Conservation (phyloP, 2,113 vertebrate species). For the Thamnaconus septentrionalis region DNA sequence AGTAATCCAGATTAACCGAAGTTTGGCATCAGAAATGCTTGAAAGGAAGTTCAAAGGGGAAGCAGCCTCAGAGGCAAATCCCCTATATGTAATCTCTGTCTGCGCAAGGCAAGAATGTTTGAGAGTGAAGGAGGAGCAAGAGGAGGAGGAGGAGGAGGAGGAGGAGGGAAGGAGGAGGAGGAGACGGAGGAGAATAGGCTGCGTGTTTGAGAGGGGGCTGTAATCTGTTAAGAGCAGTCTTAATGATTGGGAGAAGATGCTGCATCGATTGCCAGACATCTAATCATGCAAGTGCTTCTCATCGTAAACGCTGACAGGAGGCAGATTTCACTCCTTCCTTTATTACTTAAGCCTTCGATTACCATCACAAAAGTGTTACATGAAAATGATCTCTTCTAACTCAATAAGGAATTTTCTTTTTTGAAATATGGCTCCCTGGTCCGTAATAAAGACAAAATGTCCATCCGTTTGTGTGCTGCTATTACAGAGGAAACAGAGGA, state of each 20-base stretch:
- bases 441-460: neutral
- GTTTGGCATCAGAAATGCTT: slow-evolving; percentile 7
- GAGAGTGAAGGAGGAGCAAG: slow-evolving; percentile 48
- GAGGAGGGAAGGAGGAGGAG: slow-evolving; percentile 34
- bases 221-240: slow-evolving; percentile 75
- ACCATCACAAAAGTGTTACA: slow-evolving; percentile 69
- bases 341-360: slow-evolving; percentile 60
- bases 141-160: slow-evolving; percentile 41
- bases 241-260: slow-evolving; percentile 71
- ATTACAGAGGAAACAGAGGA: slow-evolving; percentile 2
- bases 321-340: slow-evolving; percentile 67
- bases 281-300: slow-evolving; percentile 75
- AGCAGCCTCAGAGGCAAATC: slow-evolving; percentile 6
- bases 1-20: slow-evolving; percentile 1
- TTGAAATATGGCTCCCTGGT: slow-evolving; percentile 26
- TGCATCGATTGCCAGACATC: slow-evolving; percentile 69
- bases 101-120: slow-evolving; percentile 22
- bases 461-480: slow-evolving; percentile 18
- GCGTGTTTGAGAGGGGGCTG: slow-evolving; percentile 61
- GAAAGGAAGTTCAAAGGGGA: neutral
- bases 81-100: neutral
- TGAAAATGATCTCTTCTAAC: slow-evolving; percentile 69
- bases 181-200: slow-evolving; percentile 36
- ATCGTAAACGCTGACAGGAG: slow-evolving; percentile 75
- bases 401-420: slow-evolving; percentile 49